phyloP scores from a whole-genome alignment of 2,797 vertebrate species.

The Lates japonicus region DNA sequence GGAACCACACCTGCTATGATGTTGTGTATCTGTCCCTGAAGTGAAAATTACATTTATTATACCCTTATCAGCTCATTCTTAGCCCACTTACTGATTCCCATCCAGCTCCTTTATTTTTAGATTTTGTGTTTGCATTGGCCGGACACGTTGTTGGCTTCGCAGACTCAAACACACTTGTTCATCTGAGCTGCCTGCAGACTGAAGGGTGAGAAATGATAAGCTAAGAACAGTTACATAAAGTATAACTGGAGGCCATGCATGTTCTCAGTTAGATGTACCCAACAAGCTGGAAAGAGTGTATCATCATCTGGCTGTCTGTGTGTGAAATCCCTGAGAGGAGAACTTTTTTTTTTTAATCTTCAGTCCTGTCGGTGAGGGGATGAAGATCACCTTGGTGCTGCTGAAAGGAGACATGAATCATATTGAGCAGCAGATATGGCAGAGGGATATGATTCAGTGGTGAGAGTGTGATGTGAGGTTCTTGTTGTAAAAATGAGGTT shows the following conservation, averaged over 20 bases:
- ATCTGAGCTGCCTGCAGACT: background rate
- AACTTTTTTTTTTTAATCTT: background rate
- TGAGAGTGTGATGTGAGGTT: conserved; percentile 14
- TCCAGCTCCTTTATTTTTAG: conserved; percentile 27
- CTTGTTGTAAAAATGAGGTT: background rate
- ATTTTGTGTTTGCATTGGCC: conserved; percentile 17
- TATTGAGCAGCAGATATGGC: background rate
- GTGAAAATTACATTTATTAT: background rate
- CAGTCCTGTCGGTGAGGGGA: background rate
- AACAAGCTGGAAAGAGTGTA: background rate
- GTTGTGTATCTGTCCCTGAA: no score
- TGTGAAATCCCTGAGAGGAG: background rate
- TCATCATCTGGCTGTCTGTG: background rate
- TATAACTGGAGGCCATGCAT: background rate
- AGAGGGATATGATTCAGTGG: conserved; percentile 6
- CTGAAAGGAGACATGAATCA: background rate
- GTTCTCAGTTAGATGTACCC: background rate
- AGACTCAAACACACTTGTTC: conserved; percentile 8
- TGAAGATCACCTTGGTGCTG: background rate
- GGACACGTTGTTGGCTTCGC: background rate
- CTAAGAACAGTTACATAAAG: background rate
- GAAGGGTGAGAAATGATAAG: conserved; percentile 18
- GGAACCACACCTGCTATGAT: background rate
- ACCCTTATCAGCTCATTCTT: background rate
- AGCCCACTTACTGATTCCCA: background rate